phyloP scores from a whole-genome alignment of 2,113 vertebrate species.

The Podarcis muralis region DNA sequence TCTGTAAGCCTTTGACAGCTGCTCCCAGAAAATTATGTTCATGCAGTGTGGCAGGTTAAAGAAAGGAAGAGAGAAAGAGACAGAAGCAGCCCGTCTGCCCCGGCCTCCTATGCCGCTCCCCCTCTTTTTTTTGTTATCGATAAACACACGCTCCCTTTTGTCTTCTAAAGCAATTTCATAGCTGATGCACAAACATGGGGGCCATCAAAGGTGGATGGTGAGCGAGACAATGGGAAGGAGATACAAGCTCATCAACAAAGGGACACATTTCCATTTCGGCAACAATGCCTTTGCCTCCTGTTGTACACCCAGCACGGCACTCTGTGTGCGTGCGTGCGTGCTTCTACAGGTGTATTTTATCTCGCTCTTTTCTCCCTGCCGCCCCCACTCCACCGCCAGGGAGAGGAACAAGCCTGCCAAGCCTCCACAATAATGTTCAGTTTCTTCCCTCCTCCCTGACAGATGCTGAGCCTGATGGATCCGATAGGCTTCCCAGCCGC shows the following conservation, averaged over 20 bases:
- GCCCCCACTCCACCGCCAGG: not conserved
- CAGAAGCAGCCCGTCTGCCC: not conserved
- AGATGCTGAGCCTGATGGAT: constrained; percentile 52
- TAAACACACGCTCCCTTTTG: constrained; percentile 50
- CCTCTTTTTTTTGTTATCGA: constrained; percentile 46
- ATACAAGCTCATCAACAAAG: constrained; percentile 65
- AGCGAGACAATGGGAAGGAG: constrained; percentile 66
- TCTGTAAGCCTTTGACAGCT: constrained; percentile 56
- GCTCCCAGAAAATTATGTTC: constrained; percentile 48
- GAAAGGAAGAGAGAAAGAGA: not conserved
- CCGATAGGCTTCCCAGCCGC: constrained; percentile 42
- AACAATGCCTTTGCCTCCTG: constrained; percentile 43
- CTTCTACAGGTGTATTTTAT: constrained; percentile 5
- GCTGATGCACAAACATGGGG: constrained; percentile 63
- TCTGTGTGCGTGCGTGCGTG: constrained; percentile 3
- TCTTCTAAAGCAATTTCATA: constrained; percentile 73
- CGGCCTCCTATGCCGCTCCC: constrained; percentile 8
- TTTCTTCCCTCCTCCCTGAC: not conserved
- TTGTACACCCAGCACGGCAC: not conserved
- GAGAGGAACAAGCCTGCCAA: not conserved
- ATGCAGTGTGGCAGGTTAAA: not conserved
- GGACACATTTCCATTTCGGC: constrained; percentile 67
- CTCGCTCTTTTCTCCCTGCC: not conserved
- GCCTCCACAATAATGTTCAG: constrained; percentile 22
- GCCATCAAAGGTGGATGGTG: constrained; percentile 64